Evolutionary conservation across 2,797 vertebrate species (phyloP), one percentile per base, ranked within the genome.

Genomic region (Tokudaia tokunoshimensis): DNA sequence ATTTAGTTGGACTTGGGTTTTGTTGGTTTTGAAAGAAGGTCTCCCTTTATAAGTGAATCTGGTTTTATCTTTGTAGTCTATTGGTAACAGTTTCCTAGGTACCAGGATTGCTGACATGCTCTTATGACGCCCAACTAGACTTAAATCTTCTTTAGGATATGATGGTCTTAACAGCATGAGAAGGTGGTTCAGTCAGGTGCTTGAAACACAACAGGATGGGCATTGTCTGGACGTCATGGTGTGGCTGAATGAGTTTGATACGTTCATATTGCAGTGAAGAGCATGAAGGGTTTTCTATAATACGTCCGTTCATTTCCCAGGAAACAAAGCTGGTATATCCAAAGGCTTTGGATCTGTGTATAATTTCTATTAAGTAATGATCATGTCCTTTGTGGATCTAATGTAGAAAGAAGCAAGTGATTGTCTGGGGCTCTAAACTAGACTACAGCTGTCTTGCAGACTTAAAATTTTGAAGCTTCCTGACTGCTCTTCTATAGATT

Each of bases 251-350:
- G 26, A 63, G n/a, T 86, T 93, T 86, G 61, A 6, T 55, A 93
- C 81, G 50, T 88, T 59, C 34, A 24, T 87, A 78, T 80, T 34
- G 57, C 81, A 47, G 19, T 93, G 55, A 44, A 74, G 85, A 94
- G 92, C 37, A 93, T 59, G 41, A 96, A 91, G 63, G 74, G n/a
- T 78, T 80, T 96, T 93, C 89, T 95, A 80, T 41, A 93, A 65
- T 88, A 94, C 57, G 19, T 92, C 59, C 31, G 91, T 93, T 93
- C 41, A 57, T 95, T 92, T 92, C 26, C 81, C 78, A 88, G 29
- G 92, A 94, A 94, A 95, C 24, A 87, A 89, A 83, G 6, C 85
- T 92, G 85, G 22, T 72, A 89, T 90, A 96, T 76, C 72, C 70
- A 95, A 82, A 90, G 57, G 0, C 81, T 80, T 4, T 80, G 65